phyloP scores from a whole-genome alignment of 2,888 invertebrate species.

The Eubasilissa splendida region DNA sequence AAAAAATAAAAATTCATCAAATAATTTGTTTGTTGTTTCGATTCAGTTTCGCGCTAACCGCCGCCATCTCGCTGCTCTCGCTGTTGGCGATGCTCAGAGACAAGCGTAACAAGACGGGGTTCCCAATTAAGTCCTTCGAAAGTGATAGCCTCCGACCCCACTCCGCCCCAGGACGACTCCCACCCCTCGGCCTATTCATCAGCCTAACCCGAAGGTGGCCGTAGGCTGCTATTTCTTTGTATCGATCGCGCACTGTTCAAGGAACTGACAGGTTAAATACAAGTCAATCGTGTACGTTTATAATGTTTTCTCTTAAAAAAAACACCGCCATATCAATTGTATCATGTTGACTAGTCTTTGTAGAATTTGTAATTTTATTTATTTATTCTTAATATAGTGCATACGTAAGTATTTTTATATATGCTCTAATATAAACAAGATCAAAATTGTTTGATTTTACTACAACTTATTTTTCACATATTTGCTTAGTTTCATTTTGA shows the following conservation, averaged over 20 bases:
- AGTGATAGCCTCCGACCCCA: conserved; percentile 18
- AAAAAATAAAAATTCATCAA: no score
- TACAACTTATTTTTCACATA: no score
- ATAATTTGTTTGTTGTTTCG: background rate
- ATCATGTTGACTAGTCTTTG: no score
- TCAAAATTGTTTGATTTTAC: no score
- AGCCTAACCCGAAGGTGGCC: background rate
- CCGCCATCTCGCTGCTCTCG: conserved; percentile 36
- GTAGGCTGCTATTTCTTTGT: conserved; percentile 15
- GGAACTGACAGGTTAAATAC: conserved; percentile 29
- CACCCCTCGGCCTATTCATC: conserved; percentile 4
- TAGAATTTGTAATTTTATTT: no score
- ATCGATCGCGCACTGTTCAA: conserved; percentile 11
- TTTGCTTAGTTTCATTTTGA: no score
- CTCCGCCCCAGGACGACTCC: background rate
- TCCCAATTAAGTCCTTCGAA: conserved; percentile 46
- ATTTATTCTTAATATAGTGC: no score
- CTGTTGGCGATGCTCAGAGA: conserved; percentile 37
- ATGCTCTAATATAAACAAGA: no score
- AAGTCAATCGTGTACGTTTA: conserved; percentile 11
- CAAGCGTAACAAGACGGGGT: conserved; percentile 12
- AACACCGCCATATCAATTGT: no score
- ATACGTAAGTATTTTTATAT: no score
- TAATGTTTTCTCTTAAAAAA: background rate
- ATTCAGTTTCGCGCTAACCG: background rate